Conservation (phyloP, 2,113 vertebrate genomes). For the Carassius auratus region DNA sequence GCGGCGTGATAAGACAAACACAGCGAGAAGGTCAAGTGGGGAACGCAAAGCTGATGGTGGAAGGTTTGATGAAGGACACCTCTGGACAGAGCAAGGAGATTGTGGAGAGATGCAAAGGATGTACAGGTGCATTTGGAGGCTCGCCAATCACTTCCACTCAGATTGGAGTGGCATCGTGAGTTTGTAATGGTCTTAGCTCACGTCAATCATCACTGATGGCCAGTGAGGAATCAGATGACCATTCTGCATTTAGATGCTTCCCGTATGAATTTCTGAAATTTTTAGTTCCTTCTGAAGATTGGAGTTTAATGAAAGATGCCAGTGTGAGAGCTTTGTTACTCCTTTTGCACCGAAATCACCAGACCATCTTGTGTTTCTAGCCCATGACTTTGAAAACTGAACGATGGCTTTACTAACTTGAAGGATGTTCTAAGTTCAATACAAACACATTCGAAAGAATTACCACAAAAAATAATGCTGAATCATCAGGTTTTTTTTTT, state of each 20-base stretch:
- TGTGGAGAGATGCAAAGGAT: background rate
- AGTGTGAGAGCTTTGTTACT: background rate
- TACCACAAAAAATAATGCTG: background rate
- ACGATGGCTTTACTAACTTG: too few relatives aligned
- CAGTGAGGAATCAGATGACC: background rate
- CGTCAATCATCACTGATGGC: background rate
- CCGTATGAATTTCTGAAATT: background rate
- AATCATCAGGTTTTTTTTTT: too few relatives aligned
- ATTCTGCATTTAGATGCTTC: background rate
- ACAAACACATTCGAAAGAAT: background rate
- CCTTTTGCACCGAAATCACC: background rate
- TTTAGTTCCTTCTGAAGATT: background rate
- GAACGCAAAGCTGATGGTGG: constrained; percentile 27
- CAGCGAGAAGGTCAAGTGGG: constrained; percentile 52
- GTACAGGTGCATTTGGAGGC: constrained; percentile 40
- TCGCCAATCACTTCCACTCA: constrained; percentile 39
- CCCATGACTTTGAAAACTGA: background rate
- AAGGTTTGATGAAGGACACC: constrained; percentile 2
- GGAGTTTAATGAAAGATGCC: constrained; percentile 18
- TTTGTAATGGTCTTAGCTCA: constrained; percentile 41
- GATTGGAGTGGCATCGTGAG: constrained; percentile 15
- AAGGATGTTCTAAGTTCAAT: background rate
- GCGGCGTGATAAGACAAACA: constrained; percentile 50
- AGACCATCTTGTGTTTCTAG: background rate
- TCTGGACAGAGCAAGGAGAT: background rate